A percentile compares a stretch with the other conserved stretches of the same genome.
Conservation (phyloP, 2,888 invertebrate species). For the Machimus atricapillus region DNA sequence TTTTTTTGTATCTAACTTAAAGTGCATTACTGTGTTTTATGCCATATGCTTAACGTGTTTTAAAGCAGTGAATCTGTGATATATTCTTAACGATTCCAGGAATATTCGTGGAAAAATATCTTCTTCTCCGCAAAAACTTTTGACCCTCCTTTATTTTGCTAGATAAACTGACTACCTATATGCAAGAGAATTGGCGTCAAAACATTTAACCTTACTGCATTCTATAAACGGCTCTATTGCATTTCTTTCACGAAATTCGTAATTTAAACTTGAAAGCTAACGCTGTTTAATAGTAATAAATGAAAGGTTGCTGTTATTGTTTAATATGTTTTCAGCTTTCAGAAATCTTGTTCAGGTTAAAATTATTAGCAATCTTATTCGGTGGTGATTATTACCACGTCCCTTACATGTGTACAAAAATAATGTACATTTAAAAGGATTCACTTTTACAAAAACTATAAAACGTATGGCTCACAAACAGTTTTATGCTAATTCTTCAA, state of each 20-base stretch:
- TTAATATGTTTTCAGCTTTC: background rate
- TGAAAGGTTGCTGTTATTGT: background rate
- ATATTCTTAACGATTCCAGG: background rate
- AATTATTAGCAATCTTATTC: background rate
- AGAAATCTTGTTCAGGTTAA: background rate
- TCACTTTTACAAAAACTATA: background rate
- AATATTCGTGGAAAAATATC: too few relatives aligned
- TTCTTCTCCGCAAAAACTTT: too few relatives aligned
- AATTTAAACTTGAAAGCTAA: background rate
- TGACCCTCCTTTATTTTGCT: background rate
- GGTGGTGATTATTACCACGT: background rate
- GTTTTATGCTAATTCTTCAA: background rate
- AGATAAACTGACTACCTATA: too few relatives aligned
- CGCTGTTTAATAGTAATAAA: background rate
- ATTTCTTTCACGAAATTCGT: background rate
- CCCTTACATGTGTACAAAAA: background rate
- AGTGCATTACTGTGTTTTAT: background rate
- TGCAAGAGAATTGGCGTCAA: background rate
- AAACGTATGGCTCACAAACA: too few relatives aligned
- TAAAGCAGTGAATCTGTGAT: background rate
- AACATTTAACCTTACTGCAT: too few relatives aligned
- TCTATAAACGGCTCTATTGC: too few relatives aligned
- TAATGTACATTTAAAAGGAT: background rate
- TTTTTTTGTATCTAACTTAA: background rate
- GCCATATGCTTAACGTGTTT: background rate